phyloP scores from a whole-genome alignment of 92 coral and sea anemone species.

The Porites divaricata region DNA sequence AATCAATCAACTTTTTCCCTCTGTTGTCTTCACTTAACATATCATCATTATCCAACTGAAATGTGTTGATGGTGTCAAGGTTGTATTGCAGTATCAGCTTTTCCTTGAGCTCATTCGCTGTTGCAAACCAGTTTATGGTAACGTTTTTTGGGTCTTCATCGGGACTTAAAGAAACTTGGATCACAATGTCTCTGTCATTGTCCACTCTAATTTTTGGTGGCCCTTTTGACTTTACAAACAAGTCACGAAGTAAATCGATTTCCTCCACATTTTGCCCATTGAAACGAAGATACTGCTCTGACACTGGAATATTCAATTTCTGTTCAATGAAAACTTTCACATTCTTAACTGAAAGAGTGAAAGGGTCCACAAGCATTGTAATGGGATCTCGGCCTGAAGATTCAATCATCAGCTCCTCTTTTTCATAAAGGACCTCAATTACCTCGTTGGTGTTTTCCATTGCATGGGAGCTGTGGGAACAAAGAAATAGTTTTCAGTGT shows the following conservation, averaged over 20 bases:
- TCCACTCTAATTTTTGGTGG: background rate
- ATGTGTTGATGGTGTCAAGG: background rate
- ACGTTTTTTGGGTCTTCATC: background rate
- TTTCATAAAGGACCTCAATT: background rate
- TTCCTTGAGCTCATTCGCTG: background rate
- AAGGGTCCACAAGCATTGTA: background rate
- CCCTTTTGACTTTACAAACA: background rate
- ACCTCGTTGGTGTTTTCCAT: background rate
- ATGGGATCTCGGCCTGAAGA: background rate
- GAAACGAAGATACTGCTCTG: background rate
- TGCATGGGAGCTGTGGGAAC: background rate
- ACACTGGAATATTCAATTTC: background rate
- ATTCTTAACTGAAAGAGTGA: background rate
- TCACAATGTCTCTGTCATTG: background rate
- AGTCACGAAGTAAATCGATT: background rate
- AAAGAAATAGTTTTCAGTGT: background rate
- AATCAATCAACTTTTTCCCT: background rate
- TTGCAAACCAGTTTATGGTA: conserved; percentile 2
- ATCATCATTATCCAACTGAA: background rate
- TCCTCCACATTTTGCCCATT: background rate
- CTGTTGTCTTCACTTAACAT: background rate
- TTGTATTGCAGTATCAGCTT: background rate
- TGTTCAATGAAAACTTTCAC: background rate
- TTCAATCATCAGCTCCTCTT: conserved; percentile 17
- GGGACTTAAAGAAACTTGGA: background rate